Evolutionary conservation across 1,140 invertebrate species (phyloP).

Genomic region (Calliphora vicina): DNA sequence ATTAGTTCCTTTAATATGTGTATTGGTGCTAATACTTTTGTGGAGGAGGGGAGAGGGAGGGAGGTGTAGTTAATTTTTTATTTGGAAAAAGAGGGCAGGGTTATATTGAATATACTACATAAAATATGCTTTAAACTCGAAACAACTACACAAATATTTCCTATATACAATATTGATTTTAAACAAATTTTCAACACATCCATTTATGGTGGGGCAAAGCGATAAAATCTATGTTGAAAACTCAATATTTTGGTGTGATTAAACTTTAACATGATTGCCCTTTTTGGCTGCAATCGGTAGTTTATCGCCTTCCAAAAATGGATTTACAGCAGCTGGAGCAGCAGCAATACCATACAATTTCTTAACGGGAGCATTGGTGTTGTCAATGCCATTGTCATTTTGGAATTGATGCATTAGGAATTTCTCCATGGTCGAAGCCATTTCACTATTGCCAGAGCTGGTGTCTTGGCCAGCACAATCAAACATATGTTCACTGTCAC

Average conservation of each 20-base stretch:
- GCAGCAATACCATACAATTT: slow-evolving; percentile 70
- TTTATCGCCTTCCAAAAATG: slow-evolving; percentile 81
- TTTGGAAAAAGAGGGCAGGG: no score
- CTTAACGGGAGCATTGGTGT: slow-evolving; percentile 81
- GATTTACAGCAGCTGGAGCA: slow-evolving; percentile 58
- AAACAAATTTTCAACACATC: no score
- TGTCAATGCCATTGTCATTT: slow-evolving; percentile 63
- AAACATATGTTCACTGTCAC: slow-evolving; percentile 98
- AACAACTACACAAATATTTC: no score
- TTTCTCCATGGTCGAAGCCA: slow-evolving; percentile 63
- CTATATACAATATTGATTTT: background rate
- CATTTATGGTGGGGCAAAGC: background rate
- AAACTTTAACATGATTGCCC: slow-evolving; percentile 71
- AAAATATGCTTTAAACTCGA: no score
- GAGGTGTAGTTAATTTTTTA: no score
- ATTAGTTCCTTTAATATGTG: no score
- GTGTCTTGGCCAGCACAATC: slow-evolving; percentile 74
- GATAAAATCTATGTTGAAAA: background rate
- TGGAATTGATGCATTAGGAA: slow-evolving; percentile 66
- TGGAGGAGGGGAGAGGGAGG: no score
- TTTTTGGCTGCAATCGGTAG: slow-evolving; percentile 89
- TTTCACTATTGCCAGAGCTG: slow-evolving; percentile 55
- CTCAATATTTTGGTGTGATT: background rate
- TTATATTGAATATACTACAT: no score
- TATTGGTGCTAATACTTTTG: no score